These are phyloP conservation scores for Pseudomyrmex flavicornis DNA, from an alignment of 1,140 invertebrate genomes.

Conservation along the genomic window DNA sequence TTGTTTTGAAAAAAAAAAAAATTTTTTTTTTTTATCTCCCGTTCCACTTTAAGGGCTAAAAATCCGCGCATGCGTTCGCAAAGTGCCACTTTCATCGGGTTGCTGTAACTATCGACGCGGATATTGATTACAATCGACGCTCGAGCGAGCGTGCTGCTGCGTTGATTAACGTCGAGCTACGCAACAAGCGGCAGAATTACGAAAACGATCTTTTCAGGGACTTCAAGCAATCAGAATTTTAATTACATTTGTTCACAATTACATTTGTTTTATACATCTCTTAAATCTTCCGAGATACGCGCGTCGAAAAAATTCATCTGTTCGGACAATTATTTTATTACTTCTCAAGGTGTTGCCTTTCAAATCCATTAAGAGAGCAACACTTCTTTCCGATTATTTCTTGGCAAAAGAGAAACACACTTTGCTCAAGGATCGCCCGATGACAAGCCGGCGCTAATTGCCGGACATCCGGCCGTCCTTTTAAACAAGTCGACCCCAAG, in stretches of 20 bases:
- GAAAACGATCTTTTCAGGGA: background rate
- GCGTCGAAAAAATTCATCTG: background rate
- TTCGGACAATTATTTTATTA: background rate
- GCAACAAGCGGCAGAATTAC: background rate
- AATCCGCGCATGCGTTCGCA: slow-evolving; percentile 46
- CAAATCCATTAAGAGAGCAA: background rate
- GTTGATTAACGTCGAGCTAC: slow-evolving; percentile 29
- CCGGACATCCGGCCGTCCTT: slow-evolving; percentile 42
- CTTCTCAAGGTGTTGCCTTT: background rate
- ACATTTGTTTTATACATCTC: background rate
- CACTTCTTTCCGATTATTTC: background rate
- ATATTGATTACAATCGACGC: slow-evolving; percentile 32
- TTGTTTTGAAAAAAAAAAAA: background rate
- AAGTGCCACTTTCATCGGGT: slow-evolving; percentile 9
- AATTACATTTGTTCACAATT: background rate
- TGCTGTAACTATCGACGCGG: slow-evolving; percentile 39
- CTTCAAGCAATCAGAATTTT: background rate
- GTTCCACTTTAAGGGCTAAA: slow-evolving; percentile 4
- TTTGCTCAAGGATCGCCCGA: background rate
- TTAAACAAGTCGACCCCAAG: slow-evolving; percentile 20
- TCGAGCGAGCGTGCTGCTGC: slow-evolving; percentile 9
- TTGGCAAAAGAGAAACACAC: background rate
- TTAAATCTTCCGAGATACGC: background rate
- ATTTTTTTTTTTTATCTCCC: too few species aligned
- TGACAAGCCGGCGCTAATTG: slow-evolving; percentile 7